These are phyloP conservation scores for Helarctos malayanus DNA, from an alignment of 2,797 vertebrate genomes.

Conservation along the genomic window DNA sequence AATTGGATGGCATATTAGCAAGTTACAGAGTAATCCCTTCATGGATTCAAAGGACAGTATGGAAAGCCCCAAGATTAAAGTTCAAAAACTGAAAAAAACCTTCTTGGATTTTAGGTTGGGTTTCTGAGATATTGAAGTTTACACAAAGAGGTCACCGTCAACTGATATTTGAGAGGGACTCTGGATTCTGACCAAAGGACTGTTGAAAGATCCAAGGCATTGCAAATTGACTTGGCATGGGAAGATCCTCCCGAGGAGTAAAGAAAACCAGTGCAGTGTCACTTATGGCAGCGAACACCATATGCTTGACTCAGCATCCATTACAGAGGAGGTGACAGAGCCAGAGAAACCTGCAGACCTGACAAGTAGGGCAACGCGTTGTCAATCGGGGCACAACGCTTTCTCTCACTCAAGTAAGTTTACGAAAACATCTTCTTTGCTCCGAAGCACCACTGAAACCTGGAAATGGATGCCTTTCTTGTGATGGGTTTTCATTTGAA, in stretches of 20 bases:
- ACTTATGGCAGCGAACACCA: constrained; percentile 86
- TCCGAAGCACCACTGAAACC: constrained; percentile 72
- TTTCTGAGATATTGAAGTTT: constrained; percentile 71
- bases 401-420: constrained; percentile 71
- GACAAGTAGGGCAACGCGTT: constrained; percentile 75
- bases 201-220: constrained; percentile 85
- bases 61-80: background rate
- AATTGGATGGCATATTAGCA: constrained; percentile 8
- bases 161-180: constrained; percentile 79
- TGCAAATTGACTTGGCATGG: constrained; percentile 89
- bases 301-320: constrained; percentile 87
- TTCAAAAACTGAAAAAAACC: constrained; percentile 48
- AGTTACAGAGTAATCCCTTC: background rate
- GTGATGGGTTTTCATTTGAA: constrained; percentile 78
- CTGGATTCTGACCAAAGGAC: constrained; percentile 84
- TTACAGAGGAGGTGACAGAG: constrained; percentile 80
- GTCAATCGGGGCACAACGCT: constrained; percentile 58
- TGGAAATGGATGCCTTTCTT: constrained; percentile 63
- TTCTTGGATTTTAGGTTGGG: constrained; percentile 57
- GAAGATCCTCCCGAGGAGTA: constrained; percentile 83
- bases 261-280: constrained; percentile 83
- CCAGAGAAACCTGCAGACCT: constrained; percentile 68
- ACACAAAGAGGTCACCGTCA: constrained; percentile 70
- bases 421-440: constrained; percentile 58
- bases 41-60: background rate